Conservation (phyloP, 2,888 invertebrate genomes). For the Meloe dianella region DNA sequence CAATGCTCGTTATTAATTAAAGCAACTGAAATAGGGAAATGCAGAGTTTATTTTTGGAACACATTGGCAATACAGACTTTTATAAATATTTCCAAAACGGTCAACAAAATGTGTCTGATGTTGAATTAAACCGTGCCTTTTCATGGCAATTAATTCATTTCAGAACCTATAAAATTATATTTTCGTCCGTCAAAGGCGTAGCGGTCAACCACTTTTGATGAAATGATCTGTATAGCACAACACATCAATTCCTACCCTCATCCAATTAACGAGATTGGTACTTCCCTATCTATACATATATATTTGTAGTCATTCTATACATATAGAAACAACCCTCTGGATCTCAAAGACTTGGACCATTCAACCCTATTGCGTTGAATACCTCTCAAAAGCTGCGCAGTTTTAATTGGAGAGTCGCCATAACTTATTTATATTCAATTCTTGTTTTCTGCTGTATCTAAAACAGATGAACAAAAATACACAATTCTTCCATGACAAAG, state of each 20-base stretch:
- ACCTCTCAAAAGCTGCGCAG: slow-evolving; percentile 37
- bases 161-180: slow-evolving; percentile 28
- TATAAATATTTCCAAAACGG: background rate
- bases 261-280: slow-evolving; percentile 50
- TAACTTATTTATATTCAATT: slow-evolving; percentile 27
- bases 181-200: slow-evolving; percentile 23
- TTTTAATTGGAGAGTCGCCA: slow-evolving; percentile 39
- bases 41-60: no score
- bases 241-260: slow-evolving; percentile 32
- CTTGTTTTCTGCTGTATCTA: background rate
- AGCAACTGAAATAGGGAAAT: background rate
- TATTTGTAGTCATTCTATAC: slow-evolving; percentile 38
- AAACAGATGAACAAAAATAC: background rate
- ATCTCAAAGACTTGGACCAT: slow-evolving; percentile 30
- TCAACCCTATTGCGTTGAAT: slow-evolving; percentile 32
- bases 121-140: slow-evolving; percentile 17
- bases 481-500: background rate
- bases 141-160: slow-evolving; percentile 30
- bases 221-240: slow-evolving; percentile 26
- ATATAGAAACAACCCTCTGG: slow-evolving; percentile 31
- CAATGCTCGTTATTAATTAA: background rate
- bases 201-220: slow-evolving; percentile 29
- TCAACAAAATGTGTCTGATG: background rate
- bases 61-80: background rate
- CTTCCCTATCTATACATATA: slow-evolving; percentile 37